These are phyloP conservation scores for Megalopta genalis DNA, from an alignment of 1,140 invertebrate genomes.

Conservation along the genomic window DNA sequence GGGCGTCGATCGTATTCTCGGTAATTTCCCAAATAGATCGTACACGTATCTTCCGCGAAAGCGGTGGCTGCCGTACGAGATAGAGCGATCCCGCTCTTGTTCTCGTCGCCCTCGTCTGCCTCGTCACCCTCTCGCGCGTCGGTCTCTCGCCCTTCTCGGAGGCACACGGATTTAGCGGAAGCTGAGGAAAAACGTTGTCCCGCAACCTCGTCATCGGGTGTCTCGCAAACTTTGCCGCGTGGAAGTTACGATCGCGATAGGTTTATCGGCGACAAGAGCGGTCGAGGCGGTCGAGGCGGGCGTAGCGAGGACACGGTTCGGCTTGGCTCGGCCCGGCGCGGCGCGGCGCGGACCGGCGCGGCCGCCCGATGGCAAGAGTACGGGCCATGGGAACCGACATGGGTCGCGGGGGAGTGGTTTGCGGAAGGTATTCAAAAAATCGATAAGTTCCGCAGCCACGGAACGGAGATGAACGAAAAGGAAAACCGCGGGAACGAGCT, in stretches of 20 bases:
- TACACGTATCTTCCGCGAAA: neutral
- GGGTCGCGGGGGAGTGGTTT: neutral
- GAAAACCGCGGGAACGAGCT: neutral
- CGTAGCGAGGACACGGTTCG: no score
- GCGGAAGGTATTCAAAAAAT: slow-evolving; percentile 9
- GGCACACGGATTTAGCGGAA: neutral
- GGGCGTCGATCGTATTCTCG: neutral
- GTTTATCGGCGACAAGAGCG: neutral
- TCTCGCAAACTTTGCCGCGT: neutral
- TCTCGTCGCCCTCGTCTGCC: no score
- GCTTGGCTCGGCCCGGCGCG: no score
- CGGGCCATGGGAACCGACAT: neutral
- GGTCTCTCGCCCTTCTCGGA: no score
- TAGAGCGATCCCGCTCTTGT: no score
- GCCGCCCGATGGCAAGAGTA: no score
- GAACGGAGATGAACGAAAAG: neutral
- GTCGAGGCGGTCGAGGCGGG: no score
- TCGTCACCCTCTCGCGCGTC: no score
- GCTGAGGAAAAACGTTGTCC: neutral
- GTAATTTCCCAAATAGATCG: neutral
- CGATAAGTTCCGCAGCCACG: neutral
- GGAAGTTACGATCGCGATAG: slow-evolving; percentile 8
- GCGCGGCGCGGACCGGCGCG: no score
- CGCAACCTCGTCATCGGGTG: neutral
- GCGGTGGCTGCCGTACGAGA: neutral